Evolutionary conservation across 1,140 invertebrate genomes (phyloP), one percentile per base, ranked within the genome.

Genomic region (Antheraea pernyi): DNA sequence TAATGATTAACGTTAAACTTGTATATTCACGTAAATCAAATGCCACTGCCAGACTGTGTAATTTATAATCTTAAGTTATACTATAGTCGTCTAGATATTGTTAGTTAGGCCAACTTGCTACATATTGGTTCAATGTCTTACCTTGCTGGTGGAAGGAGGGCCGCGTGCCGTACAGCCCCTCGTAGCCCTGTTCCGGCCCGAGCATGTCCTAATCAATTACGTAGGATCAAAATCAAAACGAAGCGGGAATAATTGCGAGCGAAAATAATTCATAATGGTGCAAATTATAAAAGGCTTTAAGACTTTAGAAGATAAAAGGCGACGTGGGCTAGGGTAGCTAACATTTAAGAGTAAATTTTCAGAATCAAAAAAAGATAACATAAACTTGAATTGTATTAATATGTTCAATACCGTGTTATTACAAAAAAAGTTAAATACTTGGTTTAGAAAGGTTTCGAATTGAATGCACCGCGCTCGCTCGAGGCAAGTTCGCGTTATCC

Each of bases 151-250:
- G 96, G 92, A 96, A 97, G 81, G 95, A 95, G 79, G 92, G 91
- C 72, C 92, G 80, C 53, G 92, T 97, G 86, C 95, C 96, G 93
- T 98, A 98, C 94, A 98, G 95, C 92, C 95, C 96, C 86, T 98
- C 97, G 94, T 98, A 98, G 80, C 96, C 95, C 92, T 98, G 97
- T 88, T 99, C 98, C 78, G 97, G 95, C 82, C 96, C 97, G 93
- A 98, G 96, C 96, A 98, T 97, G 93, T 98, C 97, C 96, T 98
- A 95, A 81, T 94, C 93, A 94, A 93, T 53, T 87, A 93, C 89
- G 93, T 91, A 82, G 91, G 88, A 92, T 93, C 83, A 93, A 93
- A 93, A 77, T 81, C 62, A 81, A 77, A 77, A 74, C 60, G 46
- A 67, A 67, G 67, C 65, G 69, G 61, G 65, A 19, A 11, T 42